These are phyloP conservation scores for Lycaena phlaeas DNA, from an alignment of 2,888 invertebrate genomes.

Conservation along the genomic window DNA sequence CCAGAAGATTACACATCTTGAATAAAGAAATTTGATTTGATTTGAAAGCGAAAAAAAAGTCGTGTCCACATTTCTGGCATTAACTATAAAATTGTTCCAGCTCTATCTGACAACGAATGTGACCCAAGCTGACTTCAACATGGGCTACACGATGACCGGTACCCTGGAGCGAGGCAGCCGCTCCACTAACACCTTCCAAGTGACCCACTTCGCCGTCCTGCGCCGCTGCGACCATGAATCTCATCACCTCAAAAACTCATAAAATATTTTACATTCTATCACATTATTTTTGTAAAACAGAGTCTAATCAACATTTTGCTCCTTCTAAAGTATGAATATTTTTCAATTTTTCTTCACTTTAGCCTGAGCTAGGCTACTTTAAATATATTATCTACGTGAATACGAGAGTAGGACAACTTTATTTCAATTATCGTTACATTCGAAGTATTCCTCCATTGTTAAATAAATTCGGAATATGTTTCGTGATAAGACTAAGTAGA, in stretches of 20 bases:
- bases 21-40: too few species aligned
- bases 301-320: background rate
- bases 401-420: background rate
- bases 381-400: background rate
- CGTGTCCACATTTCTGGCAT: too few species aligned
- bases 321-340: background rate
- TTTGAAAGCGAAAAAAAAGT: too few species aligned
- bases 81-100: too few species aligned
- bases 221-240: constrained; percentile 82
- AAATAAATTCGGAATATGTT: background rate
- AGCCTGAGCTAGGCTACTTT: background rate
- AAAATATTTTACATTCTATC: constrained; percentile 18
- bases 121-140: constrained; percentile 88
- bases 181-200: constrained; percentile 83
- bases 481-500: too few species aligned
- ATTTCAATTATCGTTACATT: background rate
- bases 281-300: background rate
- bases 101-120: constrained; percentile 88
- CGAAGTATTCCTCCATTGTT: too few species aligned
- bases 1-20: too few species aligned
- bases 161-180: constrained; percentile 86
- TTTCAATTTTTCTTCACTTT: constrained; percentile 1
- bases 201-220: constrained; percentile 91
- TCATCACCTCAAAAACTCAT: constrained; percentile 58
- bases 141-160: constrained; percentile 92